These are phyloP conservation scores for Pteromalus puparum DNA, from an alignment of 1,140 invertebrate species.

Conservation along the genomic window DNA sequence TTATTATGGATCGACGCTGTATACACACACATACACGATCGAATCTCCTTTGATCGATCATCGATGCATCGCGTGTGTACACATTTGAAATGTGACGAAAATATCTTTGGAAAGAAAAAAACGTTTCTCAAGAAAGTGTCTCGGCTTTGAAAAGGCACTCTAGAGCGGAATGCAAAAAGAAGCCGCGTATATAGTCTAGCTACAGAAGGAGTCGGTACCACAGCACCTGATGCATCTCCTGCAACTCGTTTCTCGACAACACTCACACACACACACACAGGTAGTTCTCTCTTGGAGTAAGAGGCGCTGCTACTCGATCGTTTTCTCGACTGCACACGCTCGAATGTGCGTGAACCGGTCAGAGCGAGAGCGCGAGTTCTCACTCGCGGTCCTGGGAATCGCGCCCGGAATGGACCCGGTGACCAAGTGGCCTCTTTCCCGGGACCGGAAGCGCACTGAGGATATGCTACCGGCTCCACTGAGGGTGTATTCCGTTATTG, in stretches of 20 bases:
- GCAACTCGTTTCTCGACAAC: conserved; percentile 6
- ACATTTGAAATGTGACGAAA: too few species aligned
- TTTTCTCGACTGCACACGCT: conserved; percentile 33
- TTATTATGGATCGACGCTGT: not conserved
- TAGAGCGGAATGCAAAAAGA: conserved; percentile 9
- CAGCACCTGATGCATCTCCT: conserved; percentile 11
- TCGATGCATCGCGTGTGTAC: too few species aligned
- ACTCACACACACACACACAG: not conserved
- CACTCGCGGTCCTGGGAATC: conserved; percentile 67
- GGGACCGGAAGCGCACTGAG: conserved; percentile 27
- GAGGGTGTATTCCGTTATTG: not conserved
- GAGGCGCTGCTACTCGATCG: conserved; percentile 11
- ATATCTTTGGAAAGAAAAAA: too few species aligned
- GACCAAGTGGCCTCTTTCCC: conserved; percentile 74
- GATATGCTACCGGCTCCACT: not conserved
- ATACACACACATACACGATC: too few species aligned
- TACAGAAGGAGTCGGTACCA: not conserved
- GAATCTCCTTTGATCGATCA: not conserved
- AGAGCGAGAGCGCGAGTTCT: conserved; percentile 54
- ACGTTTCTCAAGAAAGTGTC: not conserved
- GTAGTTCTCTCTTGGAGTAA: not conserved
- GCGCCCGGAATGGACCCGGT: conserved; percentile 68
- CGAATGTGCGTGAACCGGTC: conserved; percentile 66
- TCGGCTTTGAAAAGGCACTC: not conserved
- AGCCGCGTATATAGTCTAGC: not conserved